phyloP scores from a whole-genome alignment of 2,113 vertebrate species.

The Narcine bancroftii region DNA sequence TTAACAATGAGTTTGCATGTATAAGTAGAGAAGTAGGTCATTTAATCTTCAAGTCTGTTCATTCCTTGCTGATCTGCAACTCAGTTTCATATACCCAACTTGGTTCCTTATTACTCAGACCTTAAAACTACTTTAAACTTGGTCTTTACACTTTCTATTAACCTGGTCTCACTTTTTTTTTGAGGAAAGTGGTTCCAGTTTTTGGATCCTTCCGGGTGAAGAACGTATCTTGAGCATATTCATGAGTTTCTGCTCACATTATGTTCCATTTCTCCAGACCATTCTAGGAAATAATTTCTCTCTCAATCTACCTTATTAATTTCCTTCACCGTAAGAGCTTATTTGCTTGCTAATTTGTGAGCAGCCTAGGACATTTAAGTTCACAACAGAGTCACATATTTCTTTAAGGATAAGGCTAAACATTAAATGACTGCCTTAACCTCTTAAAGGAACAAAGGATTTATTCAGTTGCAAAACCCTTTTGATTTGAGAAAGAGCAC shows the following conservation, averaged over 20 bases:
- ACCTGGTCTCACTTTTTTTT: background rate
- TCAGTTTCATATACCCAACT: background rate
- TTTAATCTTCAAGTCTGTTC: background rate
- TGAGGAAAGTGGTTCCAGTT: background rate
- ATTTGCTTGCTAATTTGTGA: background rate
- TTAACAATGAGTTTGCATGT: background rate
- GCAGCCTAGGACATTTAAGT: background rate
- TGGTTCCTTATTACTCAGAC: background rate
- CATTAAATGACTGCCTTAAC: slow-evolving; percentile 1
- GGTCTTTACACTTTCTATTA: background rate
- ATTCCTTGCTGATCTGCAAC: background rate
- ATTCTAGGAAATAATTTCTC: background rate
- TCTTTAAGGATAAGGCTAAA: slow-evolving; percentile 12
- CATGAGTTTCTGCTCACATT: background rate
- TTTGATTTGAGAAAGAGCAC: background rate
- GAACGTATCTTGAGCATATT: background rate
- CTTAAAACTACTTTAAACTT: background rate
- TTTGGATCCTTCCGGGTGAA: background rate
- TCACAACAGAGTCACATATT: background rate
- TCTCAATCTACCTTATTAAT: background rate
- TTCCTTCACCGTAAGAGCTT: background rate
- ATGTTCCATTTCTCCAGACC: background rate
- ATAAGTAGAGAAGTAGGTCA: background rate
- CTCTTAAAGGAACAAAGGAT: background rate
- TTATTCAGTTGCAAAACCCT: background rate